Conservation (phyloP, 1,140 invertebrate species). For the Augochlora pura region DNA sequence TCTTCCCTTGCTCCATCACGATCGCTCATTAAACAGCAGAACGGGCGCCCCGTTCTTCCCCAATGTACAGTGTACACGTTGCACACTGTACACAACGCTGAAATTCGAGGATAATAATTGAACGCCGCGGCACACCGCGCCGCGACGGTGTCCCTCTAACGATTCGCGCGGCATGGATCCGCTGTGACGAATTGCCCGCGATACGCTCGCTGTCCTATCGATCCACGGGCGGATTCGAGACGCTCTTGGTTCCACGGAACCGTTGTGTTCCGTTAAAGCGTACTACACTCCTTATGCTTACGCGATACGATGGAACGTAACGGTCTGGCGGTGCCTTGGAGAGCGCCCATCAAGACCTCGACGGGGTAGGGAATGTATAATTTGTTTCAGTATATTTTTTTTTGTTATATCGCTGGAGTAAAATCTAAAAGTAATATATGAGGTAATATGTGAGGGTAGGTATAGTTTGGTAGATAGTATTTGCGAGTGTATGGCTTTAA, state of each 20-base stretch:
- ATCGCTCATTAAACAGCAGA: constrained; percentile 25
- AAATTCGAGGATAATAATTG: constrained; percentile 47
- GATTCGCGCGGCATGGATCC: constrained; percentile 31
- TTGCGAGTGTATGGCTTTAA: too few species aligned
- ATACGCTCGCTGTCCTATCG: constrained; percentile 19
- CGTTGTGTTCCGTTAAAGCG: too few species aligned
- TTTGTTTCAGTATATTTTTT: too few species aligned
- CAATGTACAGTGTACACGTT: not conserved
- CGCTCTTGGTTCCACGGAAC: not conserved
- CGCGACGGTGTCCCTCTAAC: constrained; percentile 29
- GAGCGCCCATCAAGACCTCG: too few species aligned
- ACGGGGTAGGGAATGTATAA: too few species aligned
- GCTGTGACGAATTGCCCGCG: constrained; percentile 43
- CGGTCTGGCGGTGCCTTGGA: too few species aligned
- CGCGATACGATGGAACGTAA: too few species aligned
- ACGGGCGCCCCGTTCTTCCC: not conserved
- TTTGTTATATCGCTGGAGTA: too few species aligned
- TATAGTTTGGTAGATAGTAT: too few species aligned
- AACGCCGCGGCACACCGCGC: constrained; percentile 3
- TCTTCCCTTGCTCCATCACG: not conserved
- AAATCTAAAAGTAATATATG: too few species aligned
- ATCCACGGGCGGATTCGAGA: constrained; percentile 8
- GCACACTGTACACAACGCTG: not conserved
- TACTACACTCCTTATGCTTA: too few species aligned
- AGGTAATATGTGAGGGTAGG: too few species aligned